Base-by-base conservation (phyloP, 2,797 vertebrate species). In the Menidia menidia region DNA sequence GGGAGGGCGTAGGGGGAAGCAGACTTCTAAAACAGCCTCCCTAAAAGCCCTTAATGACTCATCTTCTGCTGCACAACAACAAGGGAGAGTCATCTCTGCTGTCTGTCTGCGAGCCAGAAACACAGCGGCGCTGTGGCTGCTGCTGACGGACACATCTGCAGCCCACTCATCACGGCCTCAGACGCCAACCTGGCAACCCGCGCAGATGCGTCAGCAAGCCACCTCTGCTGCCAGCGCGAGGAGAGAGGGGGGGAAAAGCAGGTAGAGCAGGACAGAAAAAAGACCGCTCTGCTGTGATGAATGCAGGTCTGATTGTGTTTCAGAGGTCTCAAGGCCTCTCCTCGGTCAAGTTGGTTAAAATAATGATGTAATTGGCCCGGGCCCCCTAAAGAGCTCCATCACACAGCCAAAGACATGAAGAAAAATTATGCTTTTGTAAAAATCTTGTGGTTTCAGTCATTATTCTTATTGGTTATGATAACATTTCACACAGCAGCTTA, bases 31-130 rank as follows among this genome's bases (percentile, higher is more conserved):
- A 92, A 93, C 82, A 67, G 0, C 75, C 81, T 71, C 84, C 84
- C 82, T 80, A 75, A 91, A 88, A 90, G 76, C 75, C 84, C 75
- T 84, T 89, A 84, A 90, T 88, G 85, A 90, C 85, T 90, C 88
- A 90, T 88, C 87, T 83, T 83, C 60, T 82, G 76, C 82, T 48
- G 77, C 32, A 43, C 79, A 78, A 83, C 71, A 85, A 84, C 83
- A 66, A 59, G 67, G 66, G 48, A 65, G 78, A 81, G 81, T 86
- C 87, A 85, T 77, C 80, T 60, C 59, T 41, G 53, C 58, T 55
- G 86, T 73, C 69, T 53, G 82, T 60, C 61, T 62, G 61, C 3
- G 0, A 15, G 63, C 41, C 65, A 53, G 67, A 25, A 31, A 70
- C 60, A 10, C 56, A 48, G 68, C 58, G 73, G 65, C 32, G 41